Base-by-base conservation (phyloP, 1,140 invertebrate species). In the Zaprionus kolodkinae region DNA sequence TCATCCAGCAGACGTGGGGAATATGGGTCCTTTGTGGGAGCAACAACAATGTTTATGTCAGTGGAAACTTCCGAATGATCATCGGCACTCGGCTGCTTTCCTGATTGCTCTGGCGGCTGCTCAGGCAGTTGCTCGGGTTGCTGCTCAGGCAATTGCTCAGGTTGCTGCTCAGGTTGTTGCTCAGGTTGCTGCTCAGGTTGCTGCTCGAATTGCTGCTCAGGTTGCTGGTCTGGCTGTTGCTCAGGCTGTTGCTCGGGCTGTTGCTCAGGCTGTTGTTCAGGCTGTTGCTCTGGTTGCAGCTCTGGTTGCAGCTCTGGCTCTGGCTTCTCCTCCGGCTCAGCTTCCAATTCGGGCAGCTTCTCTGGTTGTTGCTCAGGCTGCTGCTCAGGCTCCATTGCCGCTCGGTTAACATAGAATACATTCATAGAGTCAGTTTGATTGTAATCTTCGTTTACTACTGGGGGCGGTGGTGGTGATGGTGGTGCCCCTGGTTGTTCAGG, bases 1-100 rank as follows among this genome's bases (percentile, higher is more conserved):
- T 79, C 64, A 10, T 90, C 90, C 35, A 92, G 45, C 0, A 91
- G 38, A 0, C 78, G 84, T 12, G 91, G 91, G 0, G 85, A 73
- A 50, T 90, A 92, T 0, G 80, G 76, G 62, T 92, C 91, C 38
- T 79, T 73, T 1, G 78, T 85, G 55, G 82, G 72, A 21, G 72
- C 59, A 1, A 76, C 72, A 11, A 77, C 69, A 36, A 70, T 72
- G 59, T 48, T 79, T 15, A 77, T 61, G 11, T 81, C 59, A 0
- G 85, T 80, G 50, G 17, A 43, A 0, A 0, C 35, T 57, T 64
- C 70, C n/a, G 35, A 15, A n/a, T 9, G 54, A 38, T 33, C 27
- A 21, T 48, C 17, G 2, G 6, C 27, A 10, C 61, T 56, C 1
- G 52, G 21, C 17, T 43, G 13, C 36, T 25, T 5, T 36, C 66